Evolutionary conservation across 2,113 vertebrate genomes (phyloP).

Genomic region (Zosterops pallidus): DNA sequence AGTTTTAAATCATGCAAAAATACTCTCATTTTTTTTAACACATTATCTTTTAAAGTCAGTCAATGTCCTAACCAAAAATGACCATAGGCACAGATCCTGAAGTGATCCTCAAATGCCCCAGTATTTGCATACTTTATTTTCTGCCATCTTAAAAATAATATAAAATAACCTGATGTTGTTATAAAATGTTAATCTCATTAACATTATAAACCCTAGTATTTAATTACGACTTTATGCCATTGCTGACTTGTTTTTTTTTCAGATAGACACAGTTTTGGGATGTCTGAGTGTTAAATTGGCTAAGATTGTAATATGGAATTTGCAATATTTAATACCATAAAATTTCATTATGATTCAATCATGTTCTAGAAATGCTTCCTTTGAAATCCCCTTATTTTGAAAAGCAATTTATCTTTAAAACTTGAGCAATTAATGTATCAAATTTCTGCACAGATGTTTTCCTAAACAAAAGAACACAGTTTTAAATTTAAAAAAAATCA

Average conservation of each 20-base stretch:
- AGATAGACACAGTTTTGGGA: conserved; percentile 3
- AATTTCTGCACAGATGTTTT: conserved; percentile 28
- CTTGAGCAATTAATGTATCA: not conserved
- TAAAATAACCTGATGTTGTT: not conserved
- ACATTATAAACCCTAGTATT: not conserved
- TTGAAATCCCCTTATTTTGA: conserved; percentile 25
- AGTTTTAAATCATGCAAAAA: not conserved
- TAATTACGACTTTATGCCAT: conserved; percentile 6
- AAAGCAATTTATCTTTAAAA: not conserved
- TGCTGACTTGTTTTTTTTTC: conserved; percentile 38
- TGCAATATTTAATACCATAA: not conserved
- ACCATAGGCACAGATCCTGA: not conserved
- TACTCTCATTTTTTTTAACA: not conserved
- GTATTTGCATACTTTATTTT: conserved; percentile 34
- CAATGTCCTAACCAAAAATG: conserved; percentile 10
- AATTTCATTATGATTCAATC: not conserved
- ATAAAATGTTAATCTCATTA: conserved; percentile 30
- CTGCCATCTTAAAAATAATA: conserved; percentile 17
- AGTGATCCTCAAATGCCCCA: not conserved
- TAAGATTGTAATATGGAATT: not conserved
- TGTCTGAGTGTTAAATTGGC: conserved; percentile 5
- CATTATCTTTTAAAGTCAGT: not conserved
- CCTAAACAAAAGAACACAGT: not conserved
- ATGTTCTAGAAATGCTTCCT: not conserved
- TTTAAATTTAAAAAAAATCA: not conserved